These are phyloP conservation scores for Strigops habroptila DNA, from an alignment of 2,113 vertebrate species.

Conservation along the genomic window DNA sequence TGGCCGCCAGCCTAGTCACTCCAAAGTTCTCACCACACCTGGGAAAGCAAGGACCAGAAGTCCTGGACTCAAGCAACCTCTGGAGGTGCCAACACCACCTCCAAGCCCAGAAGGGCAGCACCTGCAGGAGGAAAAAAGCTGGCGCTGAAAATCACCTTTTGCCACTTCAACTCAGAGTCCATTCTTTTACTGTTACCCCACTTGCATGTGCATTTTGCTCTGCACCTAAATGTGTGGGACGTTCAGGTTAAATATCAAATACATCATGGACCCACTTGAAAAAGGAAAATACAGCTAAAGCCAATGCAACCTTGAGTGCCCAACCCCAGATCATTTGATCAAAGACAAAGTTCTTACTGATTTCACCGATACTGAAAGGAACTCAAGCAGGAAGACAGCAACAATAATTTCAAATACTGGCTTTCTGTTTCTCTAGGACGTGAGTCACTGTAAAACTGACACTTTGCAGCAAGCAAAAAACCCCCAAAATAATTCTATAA, in stretches of 20 bases:
- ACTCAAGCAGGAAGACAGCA: background rate
- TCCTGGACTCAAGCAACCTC: background rate
- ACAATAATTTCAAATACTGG: background rate
- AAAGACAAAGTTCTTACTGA: background rate
- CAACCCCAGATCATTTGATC: background rate
- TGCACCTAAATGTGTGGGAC: background rate
- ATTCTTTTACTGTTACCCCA: background rate
- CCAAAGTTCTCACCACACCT: background rate
- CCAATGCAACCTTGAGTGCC: background rate
- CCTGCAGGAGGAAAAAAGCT: accelerated
- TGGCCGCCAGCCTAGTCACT: background rate
- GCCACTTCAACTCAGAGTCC: background rate
- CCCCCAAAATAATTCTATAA: background rate
- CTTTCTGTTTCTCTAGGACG: background rate
- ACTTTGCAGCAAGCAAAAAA: background rate
- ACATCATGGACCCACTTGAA: background rate
- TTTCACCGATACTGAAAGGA: background rate
- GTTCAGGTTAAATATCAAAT: background rate
- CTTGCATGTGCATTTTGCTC: background rate
- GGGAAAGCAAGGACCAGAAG: background rate
- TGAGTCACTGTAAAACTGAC: background rate
- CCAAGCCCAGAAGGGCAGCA: background rate
- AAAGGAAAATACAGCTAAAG: background rate
- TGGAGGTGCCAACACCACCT: background rate
- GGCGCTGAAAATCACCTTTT: background rate